Percentiles rank a stretch among this genome's conserved stretches.
Evolutionary conservation across 2,113 vertebrate species (phyloP).

Genomic region (Sphyrna mokarran): DNA sequence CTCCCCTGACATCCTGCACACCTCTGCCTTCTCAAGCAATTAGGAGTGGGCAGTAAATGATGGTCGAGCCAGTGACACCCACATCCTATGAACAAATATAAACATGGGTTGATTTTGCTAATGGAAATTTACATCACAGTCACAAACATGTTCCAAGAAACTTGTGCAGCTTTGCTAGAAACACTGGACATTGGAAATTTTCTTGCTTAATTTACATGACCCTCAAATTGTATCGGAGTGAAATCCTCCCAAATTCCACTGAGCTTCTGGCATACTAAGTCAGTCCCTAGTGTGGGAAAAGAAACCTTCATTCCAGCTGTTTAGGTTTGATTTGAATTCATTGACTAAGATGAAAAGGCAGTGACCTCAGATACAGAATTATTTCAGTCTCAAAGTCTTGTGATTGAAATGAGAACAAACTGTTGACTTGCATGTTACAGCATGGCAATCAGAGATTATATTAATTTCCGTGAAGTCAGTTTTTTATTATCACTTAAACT

Average conservation of each 20-base stretch:
- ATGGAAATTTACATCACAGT: not conserved
- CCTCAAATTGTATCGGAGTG: not conserved
- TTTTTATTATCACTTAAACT: not conserved
- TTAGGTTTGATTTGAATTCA: not conserved
- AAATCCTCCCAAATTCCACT: not conserved
- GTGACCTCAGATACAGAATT: not conserved
- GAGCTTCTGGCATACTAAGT: not conserved
- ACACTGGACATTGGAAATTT: not conserved
- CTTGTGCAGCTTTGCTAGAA: not conserved
- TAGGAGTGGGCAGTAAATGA: too few relatives aligned
- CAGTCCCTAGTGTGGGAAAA: not conserved
- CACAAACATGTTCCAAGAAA: not conserved
- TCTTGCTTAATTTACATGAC: not conserved
- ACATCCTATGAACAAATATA: too few relatives aligned
- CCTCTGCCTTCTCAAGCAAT: too few relatives aligned
- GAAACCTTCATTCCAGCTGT: not conserved
- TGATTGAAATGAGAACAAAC: not conserved
- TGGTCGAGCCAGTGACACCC: too few relatives aligned
- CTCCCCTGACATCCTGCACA: too few relatives aligned
- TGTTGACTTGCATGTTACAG: not conserved
- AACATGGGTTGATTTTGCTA: not conserved
- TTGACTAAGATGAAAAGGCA: not conserved
- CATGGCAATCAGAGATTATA: not conserved
- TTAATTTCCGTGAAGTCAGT: not conserved
- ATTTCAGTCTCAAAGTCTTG: not conserved